Evolutionary conservation across 2,113 vertebrate species (phyloP).

Genomic region (Spilogale gracilis): DNA sequence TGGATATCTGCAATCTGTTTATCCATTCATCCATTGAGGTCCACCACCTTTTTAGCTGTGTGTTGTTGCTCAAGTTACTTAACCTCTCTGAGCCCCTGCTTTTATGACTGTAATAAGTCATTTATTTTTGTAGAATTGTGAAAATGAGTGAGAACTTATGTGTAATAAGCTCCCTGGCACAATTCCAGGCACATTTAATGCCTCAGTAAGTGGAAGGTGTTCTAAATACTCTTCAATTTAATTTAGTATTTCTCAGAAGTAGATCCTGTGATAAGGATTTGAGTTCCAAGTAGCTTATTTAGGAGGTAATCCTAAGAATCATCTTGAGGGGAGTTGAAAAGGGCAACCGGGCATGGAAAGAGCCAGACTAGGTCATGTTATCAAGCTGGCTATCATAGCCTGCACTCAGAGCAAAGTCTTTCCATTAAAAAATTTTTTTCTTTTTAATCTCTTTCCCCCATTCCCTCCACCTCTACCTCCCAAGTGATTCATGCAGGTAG

Average conservation of each 20-base stretch:
- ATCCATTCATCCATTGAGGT: not conserved
- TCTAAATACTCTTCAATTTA: not conserved
- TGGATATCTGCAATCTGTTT: not conserved
- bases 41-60: not conserved
- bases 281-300: not conserved
- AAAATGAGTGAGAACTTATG: rapidly evolving
- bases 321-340: not conserved
- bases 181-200: not conserved
- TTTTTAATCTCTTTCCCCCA: not conserved
- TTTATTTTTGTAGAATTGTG: not conserved
- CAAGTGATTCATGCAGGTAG: not conserved
- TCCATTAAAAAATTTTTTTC: not conserved
- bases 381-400: too few species aligned
- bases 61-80: not conserved
- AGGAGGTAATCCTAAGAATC: not conserved
- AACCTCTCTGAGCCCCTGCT: not conserved
- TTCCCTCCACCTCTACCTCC: not conserved
- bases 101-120: not conserved
- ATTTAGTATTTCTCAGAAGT: not conserved
- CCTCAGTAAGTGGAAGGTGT: not conserved
- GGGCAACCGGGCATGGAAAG: not conserved
- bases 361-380: rapidly evolving
- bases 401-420: not conserved
- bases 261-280: not conserved
- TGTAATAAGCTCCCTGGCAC: not conserved